phyloP scores from a whole-genome alignment of 1,140 invertebrate genomes.

The Anastatus disparis region DNA sequence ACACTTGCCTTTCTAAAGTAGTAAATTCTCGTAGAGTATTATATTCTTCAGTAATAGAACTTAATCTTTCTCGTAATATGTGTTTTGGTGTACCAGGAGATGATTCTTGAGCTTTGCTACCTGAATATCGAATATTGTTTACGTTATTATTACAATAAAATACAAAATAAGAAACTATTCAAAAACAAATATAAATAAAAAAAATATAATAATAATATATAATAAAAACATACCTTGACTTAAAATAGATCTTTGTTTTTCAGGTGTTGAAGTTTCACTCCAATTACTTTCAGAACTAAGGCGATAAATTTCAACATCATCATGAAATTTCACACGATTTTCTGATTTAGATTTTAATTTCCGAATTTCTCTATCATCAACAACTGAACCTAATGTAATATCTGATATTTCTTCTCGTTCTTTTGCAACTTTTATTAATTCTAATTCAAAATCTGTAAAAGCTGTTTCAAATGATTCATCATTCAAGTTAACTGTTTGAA shows the following conservation, averaged over 20 bases:
- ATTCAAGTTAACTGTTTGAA: slow-evolving; percentile 40
- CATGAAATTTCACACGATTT: slow-evolving; percentile 37
- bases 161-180: too few species aligned
- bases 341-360: background rate
- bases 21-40: slow-evolving; percentile 51
- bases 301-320: slow-evolving; percentile 27
- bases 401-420: slow-evolving; percentile 34
- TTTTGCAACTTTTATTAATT: slow-evolving; percentile 48
- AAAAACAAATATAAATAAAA: background rate
- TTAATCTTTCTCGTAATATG: slow-evolving; percentile 46
- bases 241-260: slow-evolving; percentile 1
- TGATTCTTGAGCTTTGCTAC: background rate
- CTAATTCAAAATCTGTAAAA: slow-evolving; percentile 53
- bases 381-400: background rate
- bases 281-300: slow-evolving; percentile 26
- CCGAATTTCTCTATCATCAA: slow-evolving; percentile 3
- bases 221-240: slow-evolving; percentile 14
- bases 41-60: slow-evolving; percentile 45
- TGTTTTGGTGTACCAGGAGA: slow-evolving; percentile 52
- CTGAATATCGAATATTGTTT: slow-evolving; percentile 7
- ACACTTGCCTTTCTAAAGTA: slow-evolving; percentile 55
- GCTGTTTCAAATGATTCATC: slow-evolving; percentile 47
- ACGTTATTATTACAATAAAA: too few species aligned
- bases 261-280: slow-evolving; percentile 14
- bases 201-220: background rate